Conservation (phyloP, 2,113 vertebrate genomes). For the Natator depressus region DNA sequence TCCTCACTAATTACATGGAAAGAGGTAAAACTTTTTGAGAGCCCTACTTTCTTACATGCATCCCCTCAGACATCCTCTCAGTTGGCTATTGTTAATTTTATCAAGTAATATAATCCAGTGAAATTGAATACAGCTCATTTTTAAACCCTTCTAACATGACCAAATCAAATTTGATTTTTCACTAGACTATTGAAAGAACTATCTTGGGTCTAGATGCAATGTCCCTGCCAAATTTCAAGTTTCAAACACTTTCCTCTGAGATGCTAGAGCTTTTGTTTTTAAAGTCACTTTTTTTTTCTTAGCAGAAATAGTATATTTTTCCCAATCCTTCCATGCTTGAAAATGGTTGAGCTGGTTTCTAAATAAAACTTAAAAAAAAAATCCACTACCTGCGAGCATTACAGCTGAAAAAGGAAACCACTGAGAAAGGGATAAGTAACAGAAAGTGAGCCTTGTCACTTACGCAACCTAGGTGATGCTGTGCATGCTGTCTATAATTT, state of each 20-base stretch:
- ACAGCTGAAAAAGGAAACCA: neutral
- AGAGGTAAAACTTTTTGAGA: neutral
- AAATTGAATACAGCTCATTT: neutral
- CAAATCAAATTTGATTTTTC: neutral
- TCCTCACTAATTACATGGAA: neutral
- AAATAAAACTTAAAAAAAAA: neutral
- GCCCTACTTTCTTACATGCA: neutral
- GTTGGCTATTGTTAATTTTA: neutral
- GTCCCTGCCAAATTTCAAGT: neutral
- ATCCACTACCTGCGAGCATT: neutral
- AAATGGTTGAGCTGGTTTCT: neutral
- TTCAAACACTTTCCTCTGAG: neutral
- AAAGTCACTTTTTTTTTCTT: neutral
- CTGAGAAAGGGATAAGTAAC: neutral
- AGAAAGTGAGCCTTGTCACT: neutral
- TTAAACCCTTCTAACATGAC: neutral
- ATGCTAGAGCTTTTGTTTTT: neutral
- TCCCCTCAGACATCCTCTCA: neutral
- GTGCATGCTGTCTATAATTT: neutral
- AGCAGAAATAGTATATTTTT: neutral
- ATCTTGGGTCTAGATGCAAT: neutral
- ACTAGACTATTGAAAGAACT: neutral
- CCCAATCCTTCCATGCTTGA: neutral
- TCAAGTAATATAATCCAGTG: neutral
- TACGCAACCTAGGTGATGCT: no score